Conservation (phyloP, 2,888 invertebrate genomes). For the Watsonalla cultraria region DNA sequence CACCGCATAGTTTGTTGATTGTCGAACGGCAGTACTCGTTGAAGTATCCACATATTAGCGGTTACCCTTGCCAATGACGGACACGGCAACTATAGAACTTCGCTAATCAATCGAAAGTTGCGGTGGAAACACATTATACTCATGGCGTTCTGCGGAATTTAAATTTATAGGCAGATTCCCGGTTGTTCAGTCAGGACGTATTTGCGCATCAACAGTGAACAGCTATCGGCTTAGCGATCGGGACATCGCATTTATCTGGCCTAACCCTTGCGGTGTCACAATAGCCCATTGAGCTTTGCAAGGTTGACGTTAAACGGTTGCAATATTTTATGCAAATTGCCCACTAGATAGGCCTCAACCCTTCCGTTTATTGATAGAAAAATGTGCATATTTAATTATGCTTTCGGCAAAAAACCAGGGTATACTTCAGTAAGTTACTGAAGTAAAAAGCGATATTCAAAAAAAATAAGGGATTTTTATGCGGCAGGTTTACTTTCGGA, state of each 20-base stretch:
- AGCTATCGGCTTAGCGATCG: slow-evolving; percentile 50
- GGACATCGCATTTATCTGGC: slow-evolving; percentile 58
- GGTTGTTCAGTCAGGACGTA: slow-evolving; percentile 21
- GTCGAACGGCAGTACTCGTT: neutral
- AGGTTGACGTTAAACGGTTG: slow-evolving; percentile 41
- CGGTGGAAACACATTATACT: neutral
- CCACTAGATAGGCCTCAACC: neutral
- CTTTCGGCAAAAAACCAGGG: too few species aligned
- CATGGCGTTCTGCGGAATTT: slow-evolving; percentile 3
- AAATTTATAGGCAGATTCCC: neutral
- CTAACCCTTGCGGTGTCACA: slow-evolving; percentile 55
- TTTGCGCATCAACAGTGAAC: slow-evolving; percentile 50
- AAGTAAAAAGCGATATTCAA: too few species aligned
- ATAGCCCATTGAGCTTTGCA: slow-evolving; percentile 51
- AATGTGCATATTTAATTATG: neutral
- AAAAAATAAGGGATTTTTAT: too few species aligned
- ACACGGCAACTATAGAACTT: neutral
- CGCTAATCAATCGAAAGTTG: neutral
- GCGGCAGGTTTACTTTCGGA: too few species aligned
- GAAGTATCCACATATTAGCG: neutral
- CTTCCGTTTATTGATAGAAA: neutral
- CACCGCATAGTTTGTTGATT: neutral
- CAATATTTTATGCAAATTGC: slow-evolving; percentile 53
- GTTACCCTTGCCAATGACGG: neutral
- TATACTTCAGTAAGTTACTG: too few species aligned